phyloP scores from a whole-genome alignment of 2,797 vertebrate species.

The Pantherophis vulpinus region DNA sequence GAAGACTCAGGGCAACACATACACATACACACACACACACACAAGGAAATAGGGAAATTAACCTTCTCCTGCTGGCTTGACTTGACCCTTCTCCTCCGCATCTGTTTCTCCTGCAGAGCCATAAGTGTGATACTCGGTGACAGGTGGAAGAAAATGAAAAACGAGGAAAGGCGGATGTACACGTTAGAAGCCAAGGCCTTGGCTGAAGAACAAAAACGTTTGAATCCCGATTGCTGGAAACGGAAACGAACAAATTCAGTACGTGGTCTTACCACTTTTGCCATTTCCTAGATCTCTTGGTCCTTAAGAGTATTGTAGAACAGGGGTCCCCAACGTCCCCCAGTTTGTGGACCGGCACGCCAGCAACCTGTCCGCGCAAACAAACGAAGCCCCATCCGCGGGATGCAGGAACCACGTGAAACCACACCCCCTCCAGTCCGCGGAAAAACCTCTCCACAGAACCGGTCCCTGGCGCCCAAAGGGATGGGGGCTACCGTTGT shows the following conservation, averaged over 20 bases:
- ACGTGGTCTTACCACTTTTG: conserved; percentile 45
- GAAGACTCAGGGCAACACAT: too few relatives aligned
- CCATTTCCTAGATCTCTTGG: neutral
- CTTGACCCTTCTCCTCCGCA: conserved; percentile 45
- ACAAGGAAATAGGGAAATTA: neutral
- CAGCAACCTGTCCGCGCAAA: neutral
- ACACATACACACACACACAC: too few relatives aligned
- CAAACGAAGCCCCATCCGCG: neutral
- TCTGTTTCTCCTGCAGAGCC: conserved; percentile 82
- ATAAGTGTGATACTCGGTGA: conserved; percentile 99
- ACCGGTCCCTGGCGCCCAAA: neutral
- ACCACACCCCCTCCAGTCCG: too few relatives aligned
- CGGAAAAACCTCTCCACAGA: too few relatives aligned
- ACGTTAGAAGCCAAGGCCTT: conserved; percentile 98
- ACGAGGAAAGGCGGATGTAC: conserved; percentile 95
- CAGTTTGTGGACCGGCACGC: too few relatives aligned
- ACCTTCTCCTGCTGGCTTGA: conserved; percentile 8
- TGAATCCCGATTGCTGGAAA: conserved; percentile 99
- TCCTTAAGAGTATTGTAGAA: neutral
- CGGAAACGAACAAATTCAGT: conserved; percentile 99
- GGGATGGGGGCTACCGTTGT: neutral
- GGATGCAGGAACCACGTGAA: neutral
- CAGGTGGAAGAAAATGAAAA: conserved; percentile 99
- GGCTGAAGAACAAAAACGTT: conserved; percentile 97
- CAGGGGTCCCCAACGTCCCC: too few relatives aligned